Base-by-base conservation (phyloP, 2,113 vertebrate species). In the Spheniscus mendiculus region DNA sequence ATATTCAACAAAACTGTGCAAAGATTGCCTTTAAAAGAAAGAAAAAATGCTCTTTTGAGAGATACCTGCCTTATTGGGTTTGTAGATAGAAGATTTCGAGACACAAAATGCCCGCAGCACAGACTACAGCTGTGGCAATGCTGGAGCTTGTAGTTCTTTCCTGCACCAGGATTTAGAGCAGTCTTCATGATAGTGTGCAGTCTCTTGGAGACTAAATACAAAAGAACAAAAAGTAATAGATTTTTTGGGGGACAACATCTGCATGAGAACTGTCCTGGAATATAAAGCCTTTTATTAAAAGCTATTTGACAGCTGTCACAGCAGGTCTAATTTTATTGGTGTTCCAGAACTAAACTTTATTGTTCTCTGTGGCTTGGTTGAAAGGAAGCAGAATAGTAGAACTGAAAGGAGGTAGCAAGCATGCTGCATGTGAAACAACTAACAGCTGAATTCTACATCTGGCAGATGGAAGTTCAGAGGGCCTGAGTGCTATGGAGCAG, bases 391-490 rank as follows among this genome's bases (percentile, higher is more conserved):
- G n/a, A 94, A 59, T 40, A 45, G 32, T 95, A 72, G 45, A 93
- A 65, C 26, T 71, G 36, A 82, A 74, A 63, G 47, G 36, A 59
- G 53, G 12, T 85, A 34, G 52, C 25, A 44, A 76, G 29, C 7
- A 5, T 52, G 21, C n/a, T 92, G 20, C 40, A 20, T 49, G 15
- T 80, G 72, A 67, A 92, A 42, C 21, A 67, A n/a, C 81, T 95
- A 87, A 97, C 87, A 89, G 58, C 25, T 91, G 59, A 62, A 63
- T 66, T 97, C 44, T 95, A 63, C 81, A 69, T 44, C 62, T 92
- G 93, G 45, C 97, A 99, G 99, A 99, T 98, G 98, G 98, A 83
- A 99, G 99, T 94, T 99, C 99, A 2, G 99, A 98, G 88, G 99
- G 99, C 89, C 97, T 97, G 49, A 99, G 99, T 96, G 98, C 98